Base-by-base conservation (phyloP, 2,888 invertebrate species). In the Ptychoptera contaminata region DNA sequence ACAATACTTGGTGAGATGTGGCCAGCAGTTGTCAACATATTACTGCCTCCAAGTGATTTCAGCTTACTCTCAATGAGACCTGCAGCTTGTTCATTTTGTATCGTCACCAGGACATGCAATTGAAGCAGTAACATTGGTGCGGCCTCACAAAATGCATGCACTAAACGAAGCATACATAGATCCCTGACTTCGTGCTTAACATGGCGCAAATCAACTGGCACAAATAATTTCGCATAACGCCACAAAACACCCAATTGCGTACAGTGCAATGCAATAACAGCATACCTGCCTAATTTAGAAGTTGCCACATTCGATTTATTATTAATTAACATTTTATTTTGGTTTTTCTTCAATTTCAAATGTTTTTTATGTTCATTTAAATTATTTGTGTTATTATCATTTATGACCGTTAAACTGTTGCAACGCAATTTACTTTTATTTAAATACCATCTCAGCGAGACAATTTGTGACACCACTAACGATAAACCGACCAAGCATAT, bases 131-230 rank as follows among this genome's bases (percentile, higher is more conserved):
- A 62, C 82, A 91, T 85, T 2, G 91, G 91, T 8, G 87, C 84
- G 12, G 88, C 87, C 61, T 88, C 83, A 56, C 85, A 78, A 62
- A 91, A 90, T 12, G 85, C 88, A 63, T 90, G 90, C 35, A 90
- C 77, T 50, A 91, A 64, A 2, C 91, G 71, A 16, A 91, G 69
- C 68, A 90, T 80, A 69, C 77, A 78, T 36, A 78, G 61, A 59
- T 79, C 77, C 36, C 77, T 63, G 35, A 81, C 83, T 73, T 90
- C 88, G 56, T 83, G 80, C 58, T 90, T 88, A 12, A 88, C 88
- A 50, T 79, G 75, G 44, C 80, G 65, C 51, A 88, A 64, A 57
- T 90, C 83, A 6, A 87, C 82, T 8, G 90, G 88, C 52, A 87
- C 79, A 50, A 91, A 76, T 9, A 91, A 70, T 48, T 85, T 76